phyloP scores from a whole-genome alignment of 2,888 invertebrate genomes.

The Ochropacha duplaris region DNA sequence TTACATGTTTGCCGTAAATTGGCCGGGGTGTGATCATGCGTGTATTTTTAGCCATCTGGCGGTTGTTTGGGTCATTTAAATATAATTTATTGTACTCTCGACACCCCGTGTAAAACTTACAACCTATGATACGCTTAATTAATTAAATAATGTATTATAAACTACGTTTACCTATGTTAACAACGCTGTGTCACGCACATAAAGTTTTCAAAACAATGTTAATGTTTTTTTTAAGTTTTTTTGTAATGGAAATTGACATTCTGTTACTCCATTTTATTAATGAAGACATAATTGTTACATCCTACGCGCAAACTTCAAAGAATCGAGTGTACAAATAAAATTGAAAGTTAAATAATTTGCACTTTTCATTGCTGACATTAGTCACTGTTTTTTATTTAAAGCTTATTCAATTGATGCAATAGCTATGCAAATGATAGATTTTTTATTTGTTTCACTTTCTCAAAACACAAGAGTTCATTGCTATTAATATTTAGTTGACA shows the following conservation, averaged over 20 bases:
- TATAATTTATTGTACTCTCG: neutral
- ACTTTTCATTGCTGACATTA: neutral
- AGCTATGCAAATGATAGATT: no score
- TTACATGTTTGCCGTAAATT: conserved; percentile 33
- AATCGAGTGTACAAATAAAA: neutral
- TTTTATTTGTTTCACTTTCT: no score
- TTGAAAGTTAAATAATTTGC: neutral
- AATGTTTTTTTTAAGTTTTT: neutral
- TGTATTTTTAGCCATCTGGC: neutral
- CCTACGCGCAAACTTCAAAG: neutral
- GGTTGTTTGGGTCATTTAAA: neutral
- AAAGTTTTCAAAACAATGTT: neutral
- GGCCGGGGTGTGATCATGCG: neutral
- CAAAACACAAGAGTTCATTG: no score
- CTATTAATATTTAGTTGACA: no score
- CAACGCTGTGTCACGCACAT: neutral
- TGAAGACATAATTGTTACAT: neutral
- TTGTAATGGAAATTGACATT: neutral
- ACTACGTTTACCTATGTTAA: neutral
- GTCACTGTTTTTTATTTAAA: neutral
- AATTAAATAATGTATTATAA: neutral
- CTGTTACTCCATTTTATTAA: neutral
- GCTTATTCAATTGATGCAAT: no score
- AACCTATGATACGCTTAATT: neutral
- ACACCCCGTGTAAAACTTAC: neutral